Conservation (phyloP, 2,113 vertebrate species). For the Semicossyphus pulcher region DNA sequence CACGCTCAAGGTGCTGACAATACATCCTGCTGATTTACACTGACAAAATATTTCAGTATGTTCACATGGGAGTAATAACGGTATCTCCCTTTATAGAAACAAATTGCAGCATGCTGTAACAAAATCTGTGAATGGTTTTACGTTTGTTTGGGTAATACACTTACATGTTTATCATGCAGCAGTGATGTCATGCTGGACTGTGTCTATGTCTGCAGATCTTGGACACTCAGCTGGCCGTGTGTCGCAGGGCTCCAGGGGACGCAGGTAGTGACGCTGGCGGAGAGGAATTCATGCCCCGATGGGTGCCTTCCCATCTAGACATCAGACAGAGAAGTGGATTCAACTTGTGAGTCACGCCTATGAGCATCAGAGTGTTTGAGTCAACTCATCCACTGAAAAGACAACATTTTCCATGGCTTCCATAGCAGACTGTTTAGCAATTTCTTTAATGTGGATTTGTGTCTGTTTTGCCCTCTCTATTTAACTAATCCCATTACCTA, state of each 20-base stretch:
- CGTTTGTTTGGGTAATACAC: no score
- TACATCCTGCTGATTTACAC: not conserved
- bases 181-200: not conserved
- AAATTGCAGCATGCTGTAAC: not conserved
- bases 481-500: not conserved
- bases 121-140: no score
- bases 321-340: slow-evolving; percentile 75
- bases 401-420: no score
- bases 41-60: not conserved
- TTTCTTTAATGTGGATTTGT: not conserved
- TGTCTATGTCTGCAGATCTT: slow-evolving; percentile 69
- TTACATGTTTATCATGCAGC: not conserved
- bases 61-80: not conserved
- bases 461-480: slow-evolving; percentile 1
- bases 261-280: slow-evolving; percentile 5
- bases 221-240: slow-evolving; percentile 77
- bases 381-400: no score
- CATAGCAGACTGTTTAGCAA: not conserved
- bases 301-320: slow-evolving; percentile 77
- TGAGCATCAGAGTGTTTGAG: no score
- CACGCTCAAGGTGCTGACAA: slow-evolving; percentile 85
- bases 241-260: slow-evolving; percentile 49
- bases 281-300: slow-evolving; percentile 63
- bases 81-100: not conserved
- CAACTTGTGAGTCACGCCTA: slow-evolving; percentile 64